These are phyloP conservation scores for Karalla daura DNA, from an alignment of 2,797 vertebrate genomes.

Conservation along the genomic window DNA sequence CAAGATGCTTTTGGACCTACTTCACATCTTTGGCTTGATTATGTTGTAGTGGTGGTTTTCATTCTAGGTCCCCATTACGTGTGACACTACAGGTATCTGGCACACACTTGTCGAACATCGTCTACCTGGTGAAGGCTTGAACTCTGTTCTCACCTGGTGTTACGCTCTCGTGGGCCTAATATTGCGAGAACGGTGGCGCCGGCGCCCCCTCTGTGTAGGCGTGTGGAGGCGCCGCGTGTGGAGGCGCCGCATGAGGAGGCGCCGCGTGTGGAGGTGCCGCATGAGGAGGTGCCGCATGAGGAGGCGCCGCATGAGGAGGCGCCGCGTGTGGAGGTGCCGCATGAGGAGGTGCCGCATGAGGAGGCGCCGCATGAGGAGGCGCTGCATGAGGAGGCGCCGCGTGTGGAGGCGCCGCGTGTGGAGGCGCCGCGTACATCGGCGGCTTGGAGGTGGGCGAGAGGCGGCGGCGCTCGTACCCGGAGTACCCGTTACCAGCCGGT, in stretches of 20 bases:
- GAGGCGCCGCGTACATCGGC: conserved; percentile 87
- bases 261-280: conserved; percentile 86
- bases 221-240: conserved; percentile 87
- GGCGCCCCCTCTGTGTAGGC: conserved; percentile 83
- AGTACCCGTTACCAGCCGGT: conserved; percentile 88
- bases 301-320: conserved; percentile 86
- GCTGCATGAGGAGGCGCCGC: conserved; percentile 90
- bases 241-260: conserved; percentile 87
- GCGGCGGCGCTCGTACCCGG: conserved; percentile 90
- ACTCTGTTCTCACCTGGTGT: conserved; percentile 74
- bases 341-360: conserved; percentile 86
- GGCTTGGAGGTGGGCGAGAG: conserved; percentile 88
- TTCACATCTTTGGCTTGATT: too few relatives aligned
- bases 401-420: conserved; percentile 89
- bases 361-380: conserved; percentile 85
- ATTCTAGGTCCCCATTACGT: too few relatives aligned
- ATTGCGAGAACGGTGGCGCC: conserved; percentile 72
- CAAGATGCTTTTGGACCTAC: too few relatives aligned
- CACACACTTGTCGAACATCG: too few relatives aligned
- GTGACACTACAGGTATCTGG: too few relatives aligned
- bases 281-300: conserved; percentile 90
- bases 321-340: conserved; percentile 87
- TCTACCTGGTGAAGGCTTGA: conserved; percentile 5
- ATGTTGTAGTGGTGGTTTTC: too few relatives aligned
- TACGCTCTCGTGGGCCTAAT: conserved; percentile 65